Conservation (phyloP, 37 sponge, comb jelly and placozoan genomes). For the Halisarca cf. caerulea region DNA sequence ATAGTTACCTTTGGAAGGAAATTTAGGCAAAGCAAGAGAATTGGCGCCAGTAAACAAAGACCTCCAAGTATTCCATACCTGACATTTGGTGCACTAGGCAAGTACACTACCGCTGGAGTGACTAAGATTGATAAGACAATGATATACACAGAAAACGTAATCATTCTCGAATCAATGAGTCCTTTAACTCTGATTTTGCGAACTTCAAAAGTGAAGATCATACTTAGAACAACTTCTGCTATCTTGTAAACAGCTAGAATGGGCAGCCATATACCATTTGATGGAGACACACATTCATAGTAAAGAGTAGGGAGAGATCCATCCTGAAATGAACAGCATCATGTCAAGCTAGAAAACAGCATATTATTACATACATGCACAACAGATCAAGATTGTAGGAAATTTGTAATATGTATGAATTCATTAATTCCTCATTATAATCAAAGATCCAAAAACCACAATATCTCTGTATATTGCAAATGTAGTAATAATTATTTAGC, state of each 20-base stretch:
- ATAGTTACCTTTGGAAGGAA: slow-evolving; percentile 43
- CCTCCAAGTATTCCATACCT: slow-evolving; percentile 49
- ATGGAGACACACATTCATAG: neutral
- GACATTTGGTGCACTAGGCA: slow-evolving; percentile 20
- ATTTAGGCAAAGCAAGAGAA: slow-evolving; percentile 7
- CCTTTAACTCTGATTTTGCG: slow-evolving; percentile 35
- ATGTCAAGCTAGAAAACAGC: too few species aligned
- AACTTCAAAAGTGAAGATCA: slow-evolving; percentile 46
- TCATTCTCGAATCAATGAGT: slow-evolving; percentile 45
- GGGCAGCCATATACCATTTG: slow-evolving; percentile 19
- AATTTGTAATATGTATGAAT: too few species aligned
- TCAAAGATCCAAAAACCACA: too few species aligned
- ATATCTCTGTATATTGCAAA: too few species aligned
- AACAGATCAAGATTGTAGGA: too few species aligned
- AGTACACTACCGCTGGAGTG: slow-evolving; percentile 27
- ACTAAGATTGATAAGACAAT: slow-evolving; percentile 50
- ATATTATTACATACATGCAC: too few species aligned
- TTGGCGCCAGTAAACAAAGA: slow-evolving; percentile 13
- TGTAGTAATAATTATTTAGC: too few species aligned
- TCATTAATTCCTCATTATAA: too few species aligned
- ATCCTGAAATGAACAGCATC: neutral
- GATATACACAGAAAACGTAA: slow-evolving; percentile 48
- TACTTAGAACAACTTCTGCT: slow-evolving; percentile 39
- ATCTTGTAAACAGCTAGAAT: slow-evolving; percentile 59
- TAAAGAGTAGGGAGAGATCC: neutral